Evolutionary conservation across 2,113 vertebrate genomes (phyloP).

Genomic region (Pyrgilauda ruficollis): DNA sequence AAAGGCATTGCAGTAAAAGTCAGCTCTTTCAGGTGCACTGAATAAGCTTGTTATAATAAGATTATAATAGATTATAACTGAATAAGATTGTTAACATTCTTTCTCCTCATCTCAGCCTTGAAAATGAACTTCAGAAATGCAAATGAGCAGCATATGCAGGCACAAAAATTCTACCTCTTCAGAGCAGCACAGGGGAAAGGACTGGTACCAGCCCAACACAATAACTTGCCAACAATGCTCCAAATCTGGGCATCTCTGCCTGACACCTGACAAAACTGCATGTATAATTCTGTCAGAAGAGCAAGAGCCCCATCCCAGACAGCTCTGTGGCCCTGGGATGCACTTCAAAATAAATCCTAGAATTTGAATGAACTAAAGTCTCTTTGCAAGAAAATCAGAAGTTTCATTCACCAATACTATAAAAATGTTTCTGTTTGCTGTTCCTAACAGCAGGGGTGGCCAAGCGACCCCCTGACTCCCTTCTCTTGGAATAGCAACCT

Average conservation of each 20-base stretch:
- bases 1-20: neutral
- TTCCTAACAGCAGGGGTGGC: neutral
- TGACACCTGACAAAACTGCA: neutral
- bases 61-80: no score
- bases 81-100: neutral
- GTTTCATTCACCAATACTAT: neutral
- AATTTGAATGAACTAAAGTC: neutral
- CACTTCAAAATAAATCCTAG: neutral
- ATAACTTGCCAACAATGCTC: neutral
- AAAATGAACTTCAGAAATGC: slow-evolving; percentile 27
- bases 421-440: neutral
- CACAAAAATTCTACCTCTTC: neutral
- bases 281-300: neutral
- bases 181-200: neutral
- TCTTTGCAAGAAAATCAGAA: neutral
- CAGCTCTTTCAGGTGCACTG: neutral
- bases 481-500: neutral
- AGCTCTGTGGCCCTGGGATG: neutral
- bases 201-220: neutral
- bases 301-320: neutral
- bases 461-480: neutral
- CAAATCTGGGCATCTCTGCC: neutral
- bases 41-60: neutral
- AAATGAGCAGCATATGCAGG: neutral
- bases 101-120: neutral